phyloP scores from a whole-genome alignment of 2,888 invertebrate genomes.

The Empis stercorea region DNA sequence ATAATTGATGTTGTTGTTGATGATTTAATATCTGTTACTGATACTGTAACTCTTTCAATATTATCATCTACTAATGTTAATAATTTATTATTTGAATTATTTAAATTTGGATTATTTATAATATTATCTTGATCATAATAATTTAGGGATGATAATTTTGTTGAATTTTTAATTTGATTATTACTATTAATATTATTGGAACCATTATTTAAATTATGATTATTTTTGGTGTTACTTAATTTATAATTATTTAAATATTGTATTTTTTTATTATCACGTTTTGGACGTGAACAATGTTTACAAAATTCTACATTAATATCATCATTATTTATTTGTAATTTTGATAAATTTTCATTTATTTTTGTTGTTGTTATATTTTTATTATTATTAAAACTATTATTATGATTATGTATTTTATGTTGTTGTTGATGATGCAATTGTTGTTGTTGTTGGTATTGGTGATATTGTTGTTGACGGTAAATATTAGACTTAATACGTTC shows the following conservation, averaged over 20 bases:
- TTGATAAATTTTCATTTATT: neutral
- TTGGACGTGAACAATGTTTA: conserved; percentile 13
- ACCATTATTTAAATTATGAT: too few relatives aligned
- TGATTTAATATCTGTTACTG: conserved; percentile 2
- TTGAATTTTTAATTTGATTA: too few relatives aligned
- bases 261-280: conserved; percentile 1
- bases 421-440: conserved; percentile 2
- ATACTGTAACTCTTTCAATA: neutral
- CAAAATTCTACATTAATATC: conserved; percentile 8
- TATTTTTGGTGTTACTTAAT: neutral
- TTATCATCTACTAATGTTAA: neutral
- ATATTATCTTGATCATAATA: too few relatives aligned
- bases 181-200: too few relatives aligned
- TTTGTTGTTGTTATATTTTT: neutral
- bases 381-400: conserved; percentile 1
- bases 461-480: neutral
- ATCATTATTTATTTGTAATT: neutral
- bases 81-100: neutral
- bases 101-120: neutral
- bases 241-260: conserved; percentile 3
- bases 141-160: too few relatives aligned
- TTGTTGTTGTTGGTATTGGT: neutral
- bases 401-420: conserved; percentile 2
- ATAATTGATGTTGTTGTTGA: neutral
- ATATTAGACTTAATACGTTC: conserved; percentile 8